Conservation (phyloP, 2,797 vertebrate genomes). For the Artibeus lituratus region DNA sequence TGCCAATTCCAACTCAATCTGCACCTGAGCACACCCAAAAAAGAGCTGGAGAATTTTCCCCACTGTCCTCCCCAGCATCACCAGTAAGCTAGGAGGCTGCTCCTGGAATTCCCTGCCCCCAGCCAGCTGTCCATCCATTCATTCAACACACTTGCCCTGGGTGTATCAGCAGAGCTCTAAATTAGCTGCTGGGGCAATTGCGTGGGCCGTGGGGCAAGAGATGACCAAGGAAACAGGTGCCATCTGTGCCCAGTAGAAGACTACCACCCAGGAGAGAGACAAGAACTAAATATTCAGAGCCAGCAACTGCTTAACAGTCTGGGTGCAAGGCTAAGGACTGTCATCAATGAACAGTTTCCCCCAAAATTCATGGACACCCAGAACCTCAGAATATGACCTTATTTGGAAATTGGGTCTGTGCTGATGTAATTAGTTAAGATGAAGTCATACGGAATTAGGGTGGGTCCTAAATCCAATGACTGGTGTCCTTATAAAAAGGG, state of each 20-base stretch:
- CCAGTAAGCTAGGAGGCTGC: not conserved
- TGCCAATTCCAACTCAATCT: not conserved
- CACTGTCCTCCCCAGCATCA: not conserved
- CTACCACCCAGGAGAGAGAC: not conserved
- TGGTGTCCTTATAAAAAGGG: not conserved
- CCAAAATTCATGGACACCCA: not conserved
- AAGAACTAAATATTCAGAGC: not conserved
- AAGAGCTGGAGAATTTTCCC: not conserved
- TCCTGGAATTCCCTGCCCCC: not conserved
- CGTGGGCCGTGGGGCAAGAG: not conserved
- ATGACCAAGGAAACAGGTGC: not conserved
- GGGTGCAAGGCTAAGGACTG: not conserved
- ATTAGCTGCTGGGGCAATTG: not conserved
- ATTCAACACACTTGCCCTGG: not conserved
- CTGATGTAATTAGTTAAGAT: not conserved
- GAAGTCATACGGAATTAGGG: not conserved
- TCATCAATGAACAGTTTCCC: not conserved
- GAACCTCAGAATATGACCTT: not conserved
- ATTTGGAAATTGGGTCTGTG: not conserved
- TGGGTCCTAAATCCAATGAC: not conserved
- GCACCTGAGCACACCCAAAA: not conserved
- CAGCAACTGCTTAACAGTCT: not conserved
- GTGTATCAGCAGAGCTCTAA: slow-evolving; percentile 1
- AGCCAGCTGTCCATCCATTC: slow-evolving; percentile 5
- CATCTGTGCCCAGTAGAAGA: not conserved